Base-by-base conservation (phyloP, 2,888 invertebrate species). In the Pomacea canaliculata region DNA sequence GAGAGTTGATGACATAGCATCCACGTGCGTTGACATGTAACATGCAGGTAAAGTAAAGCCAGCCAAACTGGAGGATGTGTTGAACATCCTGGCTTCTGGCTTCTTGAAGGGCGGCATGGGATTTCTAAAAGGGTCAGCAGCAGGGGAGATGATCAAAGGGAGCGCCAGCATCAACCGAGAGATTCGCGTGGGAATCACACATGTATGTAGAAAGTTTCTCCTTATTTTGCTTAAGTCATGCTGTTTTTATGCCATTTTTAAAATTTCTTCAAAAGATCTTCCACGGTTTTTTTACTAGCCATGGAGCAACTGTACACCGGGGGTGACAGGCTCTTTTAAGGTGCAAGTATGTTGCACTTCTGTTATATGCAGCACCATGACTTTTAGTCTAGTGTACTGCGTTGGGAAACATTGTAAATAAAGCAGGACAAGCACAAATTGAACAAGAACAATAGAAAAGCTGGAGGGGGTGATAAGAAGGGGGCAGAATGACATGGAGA, bases 61-160 rank as follows among this genome's bases (percentile, higher is more conserved):
- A 62, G 83, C 86, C 46, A 88, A 87, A 68, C 79, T 89, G 70
- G 98, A 98, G 80, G 99, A 99, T 91, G 96, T 96, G 0, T 92
- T 99, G 78, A 95, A 95, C 83, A 94, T 98, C 79, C 91, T 99
- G 82, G 96, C 97, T 94, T 95, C 96, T 0, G 99, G 98, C 16
- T 99, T 99, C 92, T 91, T 99, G 8, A 93, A 97, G 79, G 98
- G 99, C 0, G 98, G 98, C 19, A 96, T 97, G 0, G 91, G 91
- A 27, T 98, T 98, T 90, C 92, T 98, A 48, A 98, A 98, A 91
- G 88, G 89, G 74, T 86, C 89, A 4, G 80, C 88, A n/a, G 95
- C 95, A 19, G 98, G 98, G 92, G 98, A 98, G 92, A 97, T 98
- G 89, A 98, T 98, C 83, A 98, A 98, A 92, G 97, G 97, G 8